Percentiles rank a stretch among this genome's conserved stretches.
Evolutionary conservation across 2,888 invertebrate genomes (phyloP).

Genomic region (Drosophila monieri): DNA sequence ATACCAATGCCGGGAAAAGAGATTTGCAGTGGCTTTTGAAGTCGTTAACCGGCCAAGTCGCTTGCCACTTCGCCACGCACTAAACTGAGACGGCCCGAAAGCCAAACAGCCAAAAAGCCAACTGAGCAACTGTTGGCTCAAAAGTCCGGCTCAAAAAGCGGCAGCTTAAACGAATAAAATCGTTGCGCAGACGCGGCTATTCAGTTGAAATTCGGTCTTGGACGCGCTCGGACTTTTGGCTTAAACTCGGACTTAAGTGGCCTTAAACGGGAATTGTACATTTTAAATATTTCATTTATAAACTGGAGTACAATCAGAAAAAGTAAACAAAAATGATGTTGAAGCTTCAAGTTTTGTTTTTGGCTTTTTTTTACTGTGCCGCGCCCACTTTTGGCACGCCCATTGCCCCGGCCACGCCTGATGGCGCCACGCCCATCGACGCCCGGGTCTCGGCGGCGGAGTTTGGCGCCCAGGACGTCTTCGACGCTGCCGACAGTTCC

Average conservation of each 20-base stretch:
- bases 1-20: slow-evolving; percentile 1
- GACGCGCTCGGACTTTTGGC: slow-evolving; percentile 46
- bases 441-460: slow-evolving; percentile 70
- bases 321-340: not conserved
- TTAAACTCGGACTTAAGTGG: slow-evolving; percentile 16
- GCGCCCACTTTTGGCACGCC: slow-evolving; percentile 33
- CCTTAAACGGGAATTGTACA: not conserved
- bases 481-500: slow-evolving; percentile 56
- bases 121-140: slow-evolving; percentile 20
- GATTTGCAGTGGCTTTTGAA: slow-evolving; percentile 26
- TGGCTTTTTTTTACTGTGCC: slow-evolving; percentile 13
- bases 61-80: slow-evolving; percentile 8
- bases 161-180: slow-evolving; percentile 61
- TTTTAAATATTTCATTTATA: too few species aligned
- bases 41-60: slow-evolving; percentile 18
- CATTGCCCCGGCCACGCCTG: slow-evolving; percentile 63
- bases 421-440: slow-evolving; percentile 73
- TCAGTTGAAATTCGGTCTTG: slow-evolving; percentile 67
- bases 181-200: slow-evolving; percentile 66
- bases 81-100: slow-evolving; percentile 19
- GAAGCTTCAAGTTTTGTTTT: slow-evolving; percentile 19
- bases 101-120: slow-evolving; percentile 19
- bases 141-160: slow-evolving; percentile 33
- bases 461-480: slow-evolving; percentile 63
- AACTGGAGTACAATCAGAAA: too few species aligned